Percentiles rank a stretch among this genome's conserved stretches.
Evolutionary conservation across 2,797 vertebrate genomes (phyloP).

Genomic region (Pteronotus mesoamericanus): DNA sequence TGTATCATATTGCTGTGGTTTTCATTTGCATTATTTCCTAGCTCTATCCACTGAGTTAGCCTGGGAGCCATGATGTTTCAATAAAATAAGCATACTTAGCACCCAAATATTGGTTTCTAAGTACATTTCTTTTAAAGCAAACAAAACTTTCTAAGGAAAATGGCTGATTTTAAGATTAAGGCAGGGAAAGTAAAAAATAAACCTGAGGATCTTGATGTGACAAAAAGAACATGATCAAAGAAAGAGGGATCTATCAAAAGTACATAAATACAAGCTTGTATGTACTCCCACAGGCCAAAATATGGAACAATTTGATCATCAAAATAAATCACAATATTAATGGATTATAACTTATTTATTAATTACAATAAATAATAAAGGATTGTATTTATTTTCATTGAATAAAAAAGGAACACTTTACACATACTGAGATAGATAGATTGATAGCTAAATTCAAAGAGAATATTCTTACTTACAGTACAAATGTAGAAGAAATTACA

Average conservation of each 20-base stretch:
- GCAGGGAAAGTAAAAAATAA: not conserved
- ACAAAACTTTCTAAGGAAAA: not conserved
- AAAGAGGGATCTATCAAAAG: not conserved
- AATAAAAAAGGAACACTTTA: not conserved
- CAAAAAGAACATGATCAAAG: not conserved
- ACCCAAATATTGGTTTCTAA: not conserved
- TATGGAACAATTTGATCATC: not conserved
- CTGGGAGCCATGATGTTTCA: not conserved
- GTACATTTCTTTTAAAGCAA: not conserved
- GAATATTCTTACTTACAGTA: not conserved
- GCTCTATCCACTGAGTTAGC: not conserved
- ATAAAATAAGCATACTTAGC: not conserved
- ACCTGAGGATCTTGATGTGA: not conserved
- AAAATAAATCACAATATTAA: not conserved
- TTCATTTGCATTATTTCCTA: not conserved
- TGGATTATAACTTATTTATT: not conserved
- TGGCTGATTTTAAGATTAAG: not conserved
- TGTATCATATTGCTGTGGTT: not conserved
- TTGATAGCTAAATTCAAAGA: not conserved
- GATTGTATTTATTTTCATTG: not conserved
- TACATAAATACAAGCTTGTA: not conserved
- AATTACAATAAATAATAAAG: not conserved
- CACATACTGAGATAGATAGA: not conserved
- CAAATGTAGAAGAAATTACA: not conserved
- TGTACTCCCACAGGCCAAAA: not conserved